A percentile compares a stretch with the other conserved stretches of the same genome.
phyloP scores from a whole-genome alignment of 2,888 invertebrate genomes.

The Drosophila mercatorum region DNA sequence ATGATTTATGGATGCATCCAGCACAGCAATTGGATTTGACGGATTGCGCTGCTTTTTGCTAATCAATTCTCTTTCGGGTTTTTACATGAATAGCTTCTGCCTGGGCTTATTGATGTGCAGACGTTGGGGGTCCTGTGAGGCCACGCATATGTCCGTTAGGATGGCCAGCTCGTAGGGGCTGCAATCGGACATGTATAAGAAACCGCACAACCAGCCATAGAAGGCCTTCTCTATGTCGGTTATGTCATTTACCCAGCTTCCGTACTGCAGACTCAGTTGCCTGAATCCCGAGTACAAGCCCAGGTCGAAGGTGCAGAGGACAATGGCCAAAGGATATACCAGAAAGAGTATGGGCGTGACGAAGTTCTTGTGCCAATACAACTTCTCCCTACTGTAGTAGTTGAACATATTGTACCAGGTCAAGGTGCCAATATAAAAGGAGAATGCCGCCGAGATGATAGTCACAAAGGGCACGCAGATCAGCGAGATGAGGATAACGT shows the following conservation, averaged over 20 bases:
- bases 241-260: slow-evolving; percentile 89
- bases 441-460: slow-evolving; percentile 87
- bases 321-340: slow-evolving; percentile 89
- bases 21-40: slow-evolving; percentile 28
- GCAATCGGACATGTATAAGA: slow-evolving; percentile 89
- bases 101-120: slow-evolving; percentile 84
- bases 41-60: slow-evolving; percentile 24
- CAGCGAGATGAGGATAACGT: slow-evolving; percentile 88
- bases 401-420: slow-evolving; percentile 92
- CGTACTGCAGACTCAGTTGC: slow-evolving; percentile 89
- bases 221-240: slow-evolving; percentile 92
- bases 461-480: slow-evolving; percentile 89
- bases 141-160: slow-evolving; percentile 86
- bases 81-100: slow-evolving; percentile 84
- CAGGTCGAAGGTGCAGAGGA: slow-evolving; percentile 88
- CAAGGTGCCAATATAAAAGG: slow-evolving; percentile 90
- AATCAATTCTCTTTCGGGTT: neutral
- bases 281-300: slow-evolving; percentile 89
- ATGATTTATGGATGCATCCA: slow-evolving; percentile 33
- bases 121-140: slow-evolving; percentile 75
- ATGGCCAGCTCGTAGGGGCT: slow-evolving; percentile 88
- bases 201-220: slow-evolving; percentile 90
- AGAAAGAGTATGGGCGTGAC: slow-evolving; percentile 89
- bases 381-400: slow-evolving; percentile 89
- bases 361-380: slow-evolving; percentile 87